phyloP scores from a whole-genome alignment of 2,888 invertebrate genomes.

The Eretmocerus hayati region DNA sequence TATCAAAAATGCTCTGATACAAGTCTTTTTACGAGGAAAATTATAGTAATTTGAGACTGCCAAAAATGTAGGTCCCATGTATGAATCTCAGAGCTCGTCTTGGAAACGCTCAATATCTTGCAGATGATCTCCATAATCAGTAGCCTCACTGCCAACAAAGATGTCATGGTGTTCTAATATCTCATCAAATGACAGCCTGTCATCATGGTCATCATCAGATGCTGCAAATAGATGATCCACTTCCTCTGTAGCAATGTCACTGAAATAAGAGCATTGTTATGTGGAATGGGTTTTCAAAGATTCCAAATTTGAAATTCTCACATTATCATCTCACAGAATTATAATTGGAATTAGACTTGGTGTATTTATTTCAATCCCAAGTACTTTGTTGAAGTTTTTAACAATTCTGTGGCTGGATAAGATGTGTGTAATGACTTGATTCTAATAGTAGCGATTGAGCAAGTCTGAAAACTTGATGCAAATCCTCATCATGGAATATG shows the following conservation, averaged over 20 bases:
- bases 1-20: conserved; percentile 25
- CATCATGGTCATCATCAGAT: conserved; percentile 80
- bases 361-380: no score
- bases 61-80: conserved; percentile 34
- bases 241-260: conserved; percentile 84
- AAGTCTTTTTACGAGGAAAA: conserved; percentile 18
- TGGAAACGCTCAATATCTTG: conserved; percentile 70
- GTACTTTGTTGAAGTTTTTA: no score
- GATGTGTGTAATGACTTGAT: no score
- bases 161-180: conserved; percentile 75
- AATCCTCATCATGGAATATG: not conserved
- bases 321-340: not conserved
- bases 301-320: not conserved
- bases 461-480: no score
- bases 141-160: conserved; percentile 90
- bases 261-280: conserved; percentile 39
- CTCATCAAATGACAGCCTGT: conserved; percentile 70
- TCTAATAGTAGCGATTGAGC: no score
- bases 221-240: conserved; percentile 81
- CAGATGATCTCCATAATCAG: conserved; percentile 80
- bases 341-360: no score
- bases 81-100: conserved; percentile 63
- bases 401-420: no score
- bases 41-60: conserved; percentile 22
- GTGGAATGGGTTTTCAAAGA: not conserved